Evolutionary conservation across 1,140 invertebrate genomes (phyloP).

Genomic region (Centruroides sculpturatus): DNA sequence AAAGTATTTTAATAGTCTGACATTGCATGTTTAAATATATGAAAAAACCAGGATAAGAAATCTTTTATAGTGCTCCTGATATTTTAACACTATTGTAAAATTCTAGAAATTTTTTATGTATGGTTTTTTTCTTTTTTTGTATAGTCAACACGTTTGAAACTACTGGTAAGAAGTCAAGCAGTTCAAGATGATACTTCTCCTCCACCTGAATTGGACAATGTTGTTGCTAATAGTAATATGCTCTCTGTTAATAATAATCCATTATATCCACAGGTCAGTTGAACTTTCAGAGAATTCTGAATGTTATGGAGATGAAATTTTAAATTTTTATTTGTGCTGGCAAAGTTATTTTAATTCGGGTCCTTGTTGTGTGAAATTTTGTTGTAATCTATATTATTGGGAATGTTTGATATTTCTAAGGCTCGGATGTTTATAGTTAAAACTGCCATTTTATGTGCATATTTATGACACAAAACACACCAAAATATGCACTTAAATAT

Average conservation of each 20-base stretch:
- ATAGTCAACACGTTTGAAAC: constrained; percentile 40
- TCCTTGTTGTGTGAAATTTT: too few species aligned
- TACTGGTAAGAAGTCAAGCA: constrained; percentile 72
- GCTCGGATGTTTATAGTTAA: too few species aligned
- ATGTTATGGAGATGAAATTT: constrained; percentile 17
- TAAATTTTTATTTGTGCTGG: not conserved
- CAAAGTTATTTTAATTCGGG: too few species aligned
- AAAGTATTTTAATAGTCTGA: too few species aligned
- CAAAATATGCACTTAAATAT: too few species aligned
- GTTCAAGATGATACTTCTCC: constrained; percentile 74
- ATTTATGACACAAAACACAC: too few species aligned
- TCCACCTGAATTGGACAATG: constrained; percentile 46
- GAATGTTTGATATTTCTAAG: too few species aligned
- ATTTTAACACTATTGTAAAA: not conserved
- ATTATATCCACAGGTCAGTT: constrained; percentile 11
- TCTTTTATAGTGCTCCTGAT: not conserved
- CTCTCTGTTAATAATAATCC: constrained; percentile 23
- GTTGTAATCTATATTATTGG: too few species aligned
- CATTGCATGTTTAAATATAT: too few species aligned
- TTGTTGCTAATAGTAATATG: constrained; percentile 20
- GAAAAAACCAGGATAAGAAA: not conserved
- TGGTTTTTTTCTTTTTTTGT: constrained; percentile 1
- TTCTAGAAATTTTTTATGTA: not conserved
- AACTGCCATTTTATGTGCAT: too few species aligned
- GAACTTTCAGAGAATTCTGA: constrained; percentile 16